phyloP scores from a whole-genome alignment of 2,888 invertebrate genomes.

The Diaprepes abbreviatus region DNA sequence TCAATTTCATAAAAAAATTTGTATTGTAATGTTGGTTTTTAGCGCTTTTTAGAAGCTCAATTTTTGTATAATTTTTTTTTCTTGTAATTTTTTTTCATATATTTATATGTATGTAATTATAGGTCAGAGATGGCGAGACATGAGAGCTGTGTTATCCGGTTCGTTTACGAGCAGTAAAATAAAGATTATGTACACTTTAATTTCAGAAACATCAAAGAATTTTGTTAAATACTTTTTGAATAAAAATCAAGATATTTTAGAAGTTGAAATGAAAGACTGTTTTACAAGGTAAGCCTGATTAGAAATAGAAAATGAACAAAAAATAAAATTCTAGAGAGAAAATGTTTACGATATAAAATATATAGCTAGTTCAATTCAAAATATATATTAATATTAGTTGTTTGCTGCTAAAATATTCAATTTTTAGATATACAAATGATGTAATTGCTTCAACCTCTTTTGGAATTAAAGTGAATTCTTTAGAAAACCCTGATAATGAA shows the following conservation, averaged over 20 bases:
- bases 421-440: constrained; percentile 68
- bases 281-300: constrained; percentile 56
- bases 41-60: too few relatives aligned
- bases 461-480: constrained; percentile 69
- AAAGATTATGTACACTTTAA: constrained; percentile 59
- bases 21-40: too few relatives aligned
- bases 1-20: too few relatives aligned
- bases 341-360: too few relatives aligned
- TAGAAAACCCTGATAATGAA: constrained; percentile 64
- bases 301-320: too few relatives aligned
- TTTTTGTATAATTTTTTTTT: too few relatives aligned
- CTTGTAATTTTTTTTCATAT: too few relatives aligned
- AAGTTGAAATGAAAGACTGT: constrained; percentile 68
- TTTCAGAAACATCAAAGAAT: constrained; percentile 52
- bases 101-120: too few relatives aligned
- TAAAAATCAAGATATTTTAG: constrained; percentile 55
- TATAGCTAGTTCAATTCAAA: too few relatives aligned
- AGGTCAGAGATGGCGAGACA: constrained; percentile 60
- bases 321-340: too few relatives aligned
- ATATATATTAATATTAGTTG: neutral
- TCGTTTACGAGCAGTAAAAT: constrained; percentile 64
- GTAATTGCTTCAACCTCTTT: constrained; percentile 66
- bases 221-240: constrained; percentile 54
- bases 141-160: constrained; percentile 61
- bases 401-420: constrained; percentile 7